Evolutionary conservation across 2,113 vertebrate genomes (phyloP), one percentile per base, ranked within the genome.

Genomic region (Tachysurus fulvidraco): DNA sequence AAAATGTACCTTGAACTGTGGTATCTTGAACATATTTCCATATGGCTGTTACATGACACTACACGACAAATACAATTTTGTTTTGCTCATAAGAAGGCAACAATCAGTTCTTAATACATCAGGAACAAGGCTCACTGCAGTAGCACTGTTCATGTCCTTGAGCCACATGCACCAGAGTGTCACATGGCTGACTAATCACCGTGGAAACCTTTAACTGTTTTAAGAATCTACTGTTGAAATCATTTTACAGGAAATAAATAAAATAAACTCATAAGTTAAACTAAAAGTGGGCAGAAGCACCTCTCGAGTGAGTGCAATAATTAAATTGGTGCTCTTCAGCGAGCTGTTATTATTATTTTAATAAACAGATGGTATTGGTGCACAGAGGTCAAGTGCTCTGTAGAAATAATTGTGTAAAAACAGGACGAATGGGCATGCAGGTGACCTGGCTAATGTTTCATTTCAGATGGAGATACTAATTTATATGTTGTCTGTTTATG

Each of bases 311-410:
- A 85, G 46, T 46, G 71, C 57, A 46, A 41, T 86, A 80, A 89
- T 89, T 86, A 89, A 83, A 86, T 54, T 85, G 36, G 79, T 54
- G 69, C 83, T 83, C 86, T 83, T 87, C 71, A 83, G 30, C 50
- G 52, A 87, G 84, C 78, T 85, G 79, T 67, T 46, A 83, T 87
- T 85, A 89, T 89, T 69, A 87, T 71, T 23, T 65, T 84, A 73
- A 87, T 87, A 83, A 85, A 85, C 50, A 88, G 62, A 83, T 12
- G 28, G 71, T 59, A 17, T 69, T 81, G 78, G 77, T 87, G 55
- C 17, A 55, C 74, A 23, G 54, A 62, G 79, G 73, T 86, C 85
- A 54, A 81, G 46, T 82, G 44, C 52, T 0, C 16, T 81, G 30
- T 2, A 23, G 50, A 30, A 30, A 52, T 80, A 44, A 74, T 86